Evolutionary conservation across 2,888 invertebrate species (phyloP), one percentile per base, ranked within the genome.

Genomic region (Aleiodes leptofemur): DNA sequence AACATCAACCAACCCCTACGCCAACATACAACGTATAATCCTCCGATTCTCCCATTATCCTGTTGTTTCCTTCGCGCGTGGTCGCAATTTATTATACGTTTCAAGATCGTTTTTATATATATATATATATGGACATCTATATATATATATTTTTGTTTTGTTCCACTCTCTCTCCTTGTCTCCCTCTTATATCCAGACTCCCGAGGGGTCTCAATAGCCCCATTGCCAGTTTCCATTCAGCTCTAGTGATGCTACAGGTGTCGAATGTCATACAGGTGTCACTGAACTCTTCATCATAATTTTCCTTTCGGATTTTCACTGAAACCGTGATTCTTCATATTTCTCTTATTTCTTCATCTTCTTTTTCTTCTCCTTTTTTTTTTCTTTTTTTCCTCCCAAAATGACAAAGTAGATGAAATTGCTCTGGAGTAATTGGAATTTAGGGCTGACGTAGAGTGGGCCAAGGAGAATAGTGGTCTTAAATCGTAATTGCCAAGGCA

Each of bases 181-280:
- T 56, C 69, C 55, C 48, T 61, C 31, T 51, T 68, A 29, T 43
- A 43, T 43, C 43, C n/a, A 55, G 55, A 66, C 29, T 57, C 68
- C 70, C 56, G 13, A 61, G 34, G 66, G 48, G 48, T 64, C 59
- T 61, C 50, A 50, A 43, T 29, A 48, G 43, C 64, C 31, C 57
- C 64, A 68, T 57, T 55, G 69, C 75, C 51, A 75, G 61, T 55
- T 59, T 56, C 64, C 74, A 69, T 56, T 66, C 71, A 64, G 53
- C 61, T 71, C 73, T 56, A 79, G 77, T 79, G 83, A 82, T 81
- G 86, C 88, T 86, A 88, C 88, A 88, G 88, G 87, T 88, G 87
- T 87, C 86, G 85, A 80, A 87, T 86, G 86, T 83, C 84, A 85
- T 86, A 86, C 86, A 85, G 86, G 86, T 87, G 85, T 79, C 80